Evolutionary conservation across 2,797 vertebrate genomes (phyloP).

Genomic region (Rallus crepitans): DNA sequence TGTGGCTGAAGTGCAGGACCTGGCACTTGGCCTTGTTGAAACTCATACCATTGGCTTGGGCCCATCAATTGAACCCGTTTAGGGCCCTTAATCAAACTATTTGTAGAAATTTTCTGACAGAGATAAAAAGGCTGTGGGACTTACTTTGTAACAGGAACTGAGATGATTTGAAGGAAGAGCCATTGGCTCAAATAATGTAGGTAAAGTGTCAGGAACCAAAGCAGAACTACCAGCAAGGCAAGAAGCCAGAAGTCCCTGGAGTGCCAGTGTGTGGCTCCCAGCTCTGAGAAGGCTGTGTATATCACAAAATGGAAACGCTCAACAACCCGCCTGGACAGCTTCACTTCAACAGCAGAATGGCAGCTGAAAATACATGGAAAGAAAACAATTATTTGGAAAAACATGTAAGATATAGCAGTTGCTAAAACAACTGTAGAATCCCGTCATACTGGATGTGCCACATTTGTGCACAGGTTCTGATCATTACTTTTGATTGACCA

Average conservation of each 20-base stretch:
- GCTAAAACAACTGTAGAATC: neutral
- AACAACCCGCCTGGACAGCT: slow-evolving; percentile 41
- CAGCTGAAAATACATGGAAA: slow-evolving; percentile 53
- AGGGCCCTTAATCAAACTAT: neutral
- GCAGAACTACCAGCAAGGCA: slow-evolving; percentile 82
- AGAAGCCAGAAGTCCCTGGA: slow-evolving; percentile 84
- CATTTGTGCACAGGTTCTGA: neutral
- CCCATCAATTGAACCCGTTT: no score
- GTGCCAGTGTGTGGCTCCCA: slow-evolving; percentile 77
- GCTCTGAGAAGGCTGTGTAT: slow-evolving; percentile 81
- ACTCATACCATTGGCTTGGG: no score
- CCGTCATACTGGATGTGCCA: neutral
- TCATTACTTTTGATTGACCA: neutral
- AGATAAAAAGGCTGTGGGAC: slow-evolving; percentile 54
- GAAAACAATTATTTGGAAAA: fast-evolving
- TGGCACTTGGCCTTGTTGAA: no score
- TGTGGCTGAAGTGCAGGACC: no score
- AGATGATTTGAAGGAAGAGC: slow-evolving; percentile 89
- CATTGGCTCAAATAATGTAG: slow-evolving; percentile 95
- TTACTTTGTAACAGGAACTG: slow-evolving; percentile 93
- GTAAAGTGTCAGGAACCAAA: slow-evolving; percentile 94
- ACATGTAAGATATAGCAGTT: neutral
- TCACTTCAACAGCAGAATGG: neutral
- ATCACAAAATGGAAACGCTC: slow-evolving; percentile 74
- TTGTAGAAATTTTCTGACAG: neutral